Percentiles rank a stretch among this genome's conserved stretches.
Evolutionary conservation across 2,113 vertebrate genomes (phyloP).

Genomic region (Aythya baeri): DNA sequence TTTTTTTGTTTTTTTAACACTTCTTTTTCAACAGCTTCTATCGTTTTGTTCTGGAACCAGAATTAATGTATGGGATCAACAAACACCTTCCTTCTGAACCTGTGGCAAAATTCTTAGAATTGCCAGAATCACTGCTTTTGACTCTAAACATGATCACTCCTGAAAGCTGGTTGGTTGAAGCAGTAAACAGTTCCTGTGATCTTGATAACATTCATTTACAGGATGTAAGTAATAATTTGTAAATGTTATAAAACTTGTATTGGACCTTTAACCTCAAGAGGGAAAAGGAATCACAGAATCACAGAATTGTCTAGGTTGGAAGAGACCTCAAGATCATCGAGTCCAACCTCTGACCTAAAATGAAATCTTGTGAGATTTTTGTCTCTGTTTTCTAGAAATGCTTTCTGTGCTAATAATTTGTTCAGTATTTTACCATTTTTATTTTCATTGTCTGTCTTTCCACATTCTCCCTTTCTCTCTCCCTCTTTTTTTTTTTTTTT

Average conservation of each 20-base stretch:
- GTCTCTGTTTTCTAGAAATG: neutral
- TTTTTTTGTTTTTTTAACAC: neutral
- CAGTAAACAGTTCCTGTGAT: conserved; percentile 88
- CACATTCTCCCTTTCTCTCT: neutral
- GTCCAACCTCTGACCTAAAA: too few relatives aligned
- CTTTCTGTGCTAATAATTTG: neutral
- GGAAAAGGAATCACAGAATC: neutral
- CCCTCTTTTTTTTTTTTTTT: too few relatives aligned
- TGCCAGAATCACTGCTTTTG: conserved; percentile 90
- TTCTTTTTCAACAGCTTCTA: conserved; percentile 86
- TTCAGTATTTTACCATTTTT: neutral
- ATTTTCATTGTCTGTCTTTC: neutral
- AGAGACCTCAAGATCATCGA: too few relatives aligned
- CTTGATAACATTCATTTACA: conserved; percentile 95
- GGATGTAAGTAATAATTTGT: conserved; percentile 79
- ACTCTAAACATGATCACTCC: conserved; percentile 97
- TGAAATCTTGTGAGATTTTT: neutral
- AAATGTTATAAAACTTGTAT: neutral
- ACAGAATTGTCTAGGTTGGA: too few relatives aligned
- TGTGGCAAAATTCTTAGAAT: conserved; percentile 87
- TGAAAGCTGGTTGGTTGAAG: conserved; percentile 95
- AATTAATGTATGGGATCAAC: conserved; percentile 80
- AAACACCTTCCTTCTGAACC: conserved; percentile 82
- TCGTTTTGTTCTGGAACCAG: conserved; percentile 91
- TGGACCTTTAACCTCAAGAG: neutral